These are phyloP conservation scores for Drosophila limbata DNA, from an alignment of 2,888 invertebrate genomes.

Conservation along the genomic window DNA sequence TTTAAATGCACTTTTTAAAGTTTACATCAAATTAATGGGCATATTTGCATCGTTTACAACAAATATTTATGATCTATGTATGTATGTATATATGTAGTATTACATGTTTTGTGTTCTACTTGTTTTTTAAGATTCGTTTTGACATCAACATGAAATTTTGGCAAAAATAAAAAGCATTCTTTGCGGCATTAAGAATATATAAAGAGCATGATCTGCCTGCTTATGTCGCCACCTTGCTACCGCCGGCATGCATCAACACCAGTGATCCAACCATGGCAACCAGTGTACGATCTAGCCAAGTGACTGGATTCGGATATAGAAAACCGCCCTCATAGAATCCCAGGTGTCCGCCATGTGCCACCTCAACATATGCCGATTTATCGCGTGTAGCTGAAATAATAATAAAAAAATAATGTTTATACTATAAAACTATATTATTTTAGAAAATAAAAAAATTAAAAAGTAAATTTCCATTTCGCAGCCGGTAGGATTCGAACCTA, in stretches of 20 bases:
- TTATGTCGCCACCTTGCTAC: conserved; percentile 64
- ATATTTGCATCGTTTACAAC: conserved; percentile 40
- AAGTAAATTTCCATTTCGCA: conserved; percentile 58
- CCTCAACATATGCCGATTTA: conserved; percentile 91
- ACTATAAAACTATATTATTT: background rate
- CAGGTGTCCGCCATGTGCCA: conserved; percentile 96
- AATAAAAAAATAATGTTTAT: conserved; percentile 1
- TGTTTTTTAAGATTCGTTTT: conserved; percentile 48
- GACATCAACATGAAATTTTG: conserved; percentile 66
- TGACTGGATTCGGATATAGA: conserved; percentile 94
- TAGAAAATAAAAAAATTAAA: conserved; percentile 17
- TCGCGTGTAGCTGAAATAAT: conserved; percentile 87
- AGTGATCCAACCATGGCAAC: conserved; percentile 92
- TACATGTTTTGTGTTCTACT: conserved; percentile 46
- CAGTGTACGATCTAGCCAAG: conserved; percentile 96
- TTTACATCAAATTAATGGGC: conserved; percentile 59
- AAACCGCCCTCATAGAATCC: conserved; percentile 97
- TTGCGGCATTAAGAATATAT: conserved; percentile 32
- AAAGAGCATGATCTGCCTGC: background rate
- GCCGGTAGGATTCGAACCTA: conserved; percentile 85
- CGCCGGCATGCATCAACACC: conserved; percentile 85
- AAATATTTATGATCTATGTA: conserved; percentile 30
- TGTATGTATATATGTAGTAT: conserved; percentile 7
- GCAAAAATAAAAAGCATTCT: conserved; percentile 52
- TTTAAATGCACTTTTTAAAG: conserved; percentile 76